Conservation (phyloP, 1,140 invertebrate species). For the Cyclina sinensis region DNA sequence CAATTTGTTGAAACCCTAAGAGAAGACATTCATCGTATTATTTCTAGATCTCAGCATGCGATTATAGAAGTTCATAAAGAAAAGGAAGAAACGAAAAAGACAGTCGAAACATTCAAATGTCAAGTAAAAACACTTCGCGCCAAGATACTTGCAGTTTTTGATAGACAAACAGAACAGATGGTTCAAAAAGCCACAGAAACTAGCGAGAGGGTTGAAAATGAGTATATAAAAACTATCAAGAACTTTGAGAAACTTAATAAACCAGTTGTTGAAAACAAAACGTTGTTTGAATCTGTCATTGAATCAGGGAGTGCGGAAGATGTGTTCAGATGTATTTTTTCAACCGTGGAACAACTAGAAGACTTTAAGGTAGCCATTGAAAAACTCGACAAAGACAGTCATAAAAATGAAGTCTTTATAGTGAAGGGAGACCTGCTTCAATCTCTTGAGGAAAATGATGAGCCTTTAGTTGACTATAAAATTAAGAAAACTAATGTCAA, state of each 20-base stretch:
- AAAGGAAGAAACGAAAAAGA: not conserved
- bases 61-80: not conserved
- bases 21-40: not conserved
- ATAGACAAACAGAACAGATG: not conserved
- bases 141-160: not conserved
- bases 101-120: not conserved
- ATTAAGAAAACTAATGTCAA: not conserved
- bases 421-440: not conserved
- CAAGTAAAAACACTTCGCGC: not conserved
- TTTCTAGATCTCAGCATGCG: not conserved
- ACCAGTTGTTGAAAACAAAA: not conserved
- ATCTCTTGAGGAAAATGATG: not conserved
- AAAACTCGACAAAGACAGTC: not conserved
- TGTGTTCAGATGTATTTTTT: not conserved
- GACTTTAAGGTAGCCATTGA: not conserved
- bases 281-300: not conserved
- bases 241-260: not conserved
- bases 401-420: not conserved
- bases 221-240: not conserved
- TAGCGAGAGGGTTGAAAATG: not conserved
- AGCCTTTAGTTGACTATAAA: not conserved
- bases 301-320: not conserved
- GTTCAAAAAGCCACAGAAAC: not conserved
- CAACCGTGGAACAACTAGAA: not conserved
- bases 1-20: not conserved